Evolutionary conservation across 2,113 vertebrate genomes (phyloP).

Genomic region (Gobio gobio): DNA sequence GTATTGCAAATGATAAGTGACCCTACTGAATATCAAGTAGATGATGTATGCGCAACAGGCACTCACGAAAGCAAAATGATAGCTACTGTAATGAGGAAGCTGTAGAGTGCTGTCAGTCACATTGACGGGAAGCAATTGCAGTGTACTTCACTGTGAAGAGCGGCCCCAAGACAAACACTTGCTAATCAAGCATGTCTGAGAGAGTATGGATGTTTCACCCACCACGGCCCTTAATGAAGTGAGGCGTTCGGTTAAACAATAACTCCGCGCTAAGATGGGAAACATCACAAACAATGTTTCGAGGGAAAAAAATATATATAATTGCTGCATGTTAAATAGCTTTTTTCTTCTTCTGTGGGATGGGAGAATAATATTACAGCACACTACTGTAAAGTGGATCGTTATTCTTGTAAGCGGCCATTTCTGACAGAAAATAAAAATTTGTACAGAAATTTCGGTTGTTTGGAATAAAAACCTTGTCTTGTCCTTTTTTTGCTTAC

Average conservation of each 20-base stretch:
- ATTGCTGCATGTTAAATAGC: neutral
- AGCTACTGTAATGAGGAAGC: slow-evolving; percentile 22
- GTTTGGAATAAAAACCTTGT: neutral
- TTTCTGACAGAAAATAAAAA: neutral
- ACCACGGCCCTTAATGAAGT: slow-evolving; percentile 24
- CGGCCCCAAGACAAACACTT: slow-evolving; percentile 8
- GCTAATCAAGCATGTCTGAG: slow-evolving; percentile 32
- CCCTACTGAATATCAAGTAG: neutral
- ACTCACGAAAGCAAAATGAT: slow-evolving; percentile 20
- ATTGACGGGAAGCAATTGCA: neutral
- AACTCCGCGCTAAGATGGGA: neutral
- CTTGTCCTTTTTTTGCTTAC: neutral
- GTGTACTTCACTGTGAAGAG: slow-evolving; percentile 21
- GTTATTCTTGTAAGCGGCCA: too few relatives aligned
- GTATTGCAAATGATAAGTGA: neutral
- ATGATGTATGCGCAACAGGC: slow-evolving; percentile 9
- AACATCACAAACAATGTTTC: neutral
- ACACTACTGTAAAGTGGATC: neutral
- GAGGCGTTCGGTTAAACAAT: neutral
- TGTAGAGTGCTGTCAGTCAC: slow-evolving; percentile 17
- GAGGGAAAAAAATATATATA: neutral
- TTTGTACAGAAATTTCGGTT: neutral
- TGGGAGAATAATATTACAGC: neutral
- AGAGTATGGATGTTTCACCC: slow-evolving; percentile 15
- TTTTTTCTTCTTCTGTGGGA: neutral